Percentiles rank a stretch among this genome's conserved stretches.
Conservation (phyloP, 2,113 vertebrate genomes). For the Pterocles gutturalis region DNA sequence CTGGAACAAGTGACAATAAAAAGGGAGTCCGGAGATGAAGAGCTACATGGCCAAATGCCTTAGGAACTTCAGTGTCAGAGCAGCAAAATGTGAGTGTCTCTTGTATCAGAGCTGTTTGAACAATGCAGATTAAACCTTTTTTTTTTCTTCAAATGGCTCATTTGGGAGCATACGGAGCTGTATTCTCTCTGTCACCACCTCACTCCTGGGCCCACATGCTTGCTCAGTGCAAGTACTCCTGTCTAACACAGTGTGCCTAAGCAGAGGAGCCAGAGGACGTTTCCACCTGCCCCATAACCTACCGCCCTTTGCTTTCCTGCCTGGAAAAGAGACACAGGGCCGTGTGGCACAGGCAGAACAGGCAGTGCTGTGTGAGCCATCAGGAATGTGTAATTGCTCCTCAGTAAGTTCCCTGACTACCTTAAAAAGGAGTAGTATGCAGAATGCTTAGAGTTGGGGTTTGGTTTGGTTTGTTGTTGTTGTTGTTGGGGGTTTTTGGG, state of each 20-base stretch:
- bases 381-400: neutral
- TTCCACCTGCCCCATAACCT: neutral
- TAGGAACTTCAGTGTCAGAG: neutral
- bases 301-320: neutral
- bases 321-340: neutral
- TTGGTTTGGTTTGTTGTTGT: neutral
- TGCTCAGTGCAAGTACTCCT: neutral
- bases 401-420: neutral
- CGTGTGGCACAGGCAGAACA: neutral
- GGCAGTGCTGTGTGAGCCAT: neutral
- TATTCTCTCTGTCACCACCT: neutral
- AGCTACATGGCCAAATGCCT: neutral
- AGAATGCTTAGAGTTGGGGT: neutral
- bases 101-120: neutral
- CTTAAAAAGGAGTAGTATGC: neutral
- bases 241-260: neutral
- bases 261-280: neutral
- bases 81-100: neutral
- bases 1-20: neutral
- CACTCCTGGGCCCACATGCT: neutral
- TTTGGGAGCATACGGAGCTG: rapidly evolving
- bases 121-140: neutral
- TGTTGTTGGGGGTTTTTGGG: no score
- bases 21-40: neutral
- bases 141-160: neutral